Base-by-base conservation (phyloP, 2,113 vertebrate genomes). In the Arizona elegans region DNA sequence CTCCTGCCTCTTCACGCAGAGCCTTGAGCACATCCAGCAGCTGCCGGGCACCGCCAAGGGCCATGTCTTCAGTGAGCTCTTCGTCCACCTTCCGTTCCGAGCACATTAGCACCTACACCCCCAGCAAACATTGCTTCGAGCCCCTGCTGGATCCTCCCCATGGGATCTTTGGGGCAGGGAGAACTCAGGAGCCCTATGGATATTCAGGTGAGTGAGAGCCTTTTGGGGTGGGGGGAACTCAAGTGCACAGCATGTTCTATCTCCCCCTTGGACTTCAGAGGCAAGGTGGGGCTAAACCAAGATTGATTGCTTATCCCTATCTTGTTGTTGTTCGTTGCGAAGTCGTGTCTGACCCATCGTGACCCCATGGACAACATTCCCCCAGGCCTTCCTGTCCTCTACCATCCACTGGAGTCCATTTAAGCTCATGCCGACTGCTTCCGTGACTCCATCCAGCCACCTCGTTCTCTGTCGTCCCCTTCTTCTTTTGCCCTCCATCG, bases 91-190 rank as follows among this genome's bases (percentile, higher is more conserved):
- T 96, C 95, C 93, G 93, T 13, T 96, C 97, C 0, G 97, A 98
- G 7, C 95, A 93, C 52, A 97, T 97, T 96, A 97, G 98, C 56
- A 95, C 97, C 94, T 98, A 93, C 23, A 94, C 89, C 91, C 97
- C 96, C 0, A 19, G 89, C 0, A 97, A 98, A 1, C 91, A 96
- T 4, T 12, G 92, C 65, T 98, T 98, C 8, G 95, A 98, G 92
- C 96, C 97, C 5, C 90, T 81, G 13, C 65, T 91, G 0, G 94
- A 92, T 92, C 92, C 29, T 52, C 95, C 56, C 24, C 96, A 93
- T 3, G 95, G 93, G 54, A 92, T 95, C 56, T 96, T 95, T 0
- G 88, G 54, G 15, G 21, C 93, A 23, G 90, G 86, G 38, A 96
- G 87, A 96, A 96, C 89, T 90, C 96, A 96, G 15, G 95, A 98